A percentile compares a stretch with the other conserved stretches of the same genome.
These are phyloP conservation scores for Meloidogyne chitwoodi DNA, from an alignment of 1,140 invertebrate species.

Conservation along the genomic window DNA sequence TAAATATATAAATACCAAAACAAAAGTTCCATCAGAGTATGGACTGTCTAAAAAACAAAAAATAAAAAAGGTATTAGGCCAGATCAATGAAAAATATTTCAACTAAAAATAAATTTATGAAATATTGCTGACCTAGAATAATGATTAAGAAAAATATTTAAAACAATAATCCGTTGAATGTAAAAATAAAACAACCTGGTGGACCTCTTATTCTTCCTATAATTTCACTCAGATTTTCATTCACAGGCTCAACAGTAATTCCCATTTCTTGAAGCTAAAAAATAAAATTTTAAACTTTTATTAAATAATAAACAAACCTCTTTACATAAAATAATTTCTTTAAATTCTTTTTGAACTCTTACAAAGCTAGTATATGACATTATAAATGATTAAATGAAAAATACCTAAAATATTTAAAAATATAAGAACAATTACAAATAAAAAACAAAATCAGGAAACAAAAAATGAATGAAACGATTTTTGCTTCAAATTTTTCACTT, in stretches of 20 bases:
- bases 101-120: too few species aligned
- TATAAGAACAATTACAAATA: too few species aligned
- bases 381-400: not conserved
- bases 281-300: not conserved
- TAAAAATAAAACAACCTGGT: not conserved
- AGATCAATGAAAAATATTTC: too few species aligned
- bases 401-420: too few species aligned
- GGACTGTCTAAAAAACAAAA: constrained; percentile 22
- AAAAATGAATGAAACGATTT: not conserved
- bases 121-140: too few species aligned
- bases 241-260: constrained; percentile 26
- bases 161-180: too few species aligned
- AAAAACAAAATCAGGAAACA: not conserved
- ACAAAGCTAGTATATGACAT: constrained; percentile 37
- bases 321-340: constrained; percentile 35
- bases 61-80: too few species aligned
- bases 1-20: constrained; percentile 4
- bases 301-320: constrained; percentile 1
- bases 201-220: constrained; percentile 33
- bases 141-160: too few species aligned
- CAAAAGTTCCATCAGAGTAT: constrained; percentile 35
- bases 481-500: not conserved
- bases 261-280: constrained; percentile 39
- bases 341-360: constrained; percentile 37
- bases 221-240: constrained; percentile 33